Conservation (phyloP, 2,888 invertebrate species). For the Eudemis profundana region DNA sequence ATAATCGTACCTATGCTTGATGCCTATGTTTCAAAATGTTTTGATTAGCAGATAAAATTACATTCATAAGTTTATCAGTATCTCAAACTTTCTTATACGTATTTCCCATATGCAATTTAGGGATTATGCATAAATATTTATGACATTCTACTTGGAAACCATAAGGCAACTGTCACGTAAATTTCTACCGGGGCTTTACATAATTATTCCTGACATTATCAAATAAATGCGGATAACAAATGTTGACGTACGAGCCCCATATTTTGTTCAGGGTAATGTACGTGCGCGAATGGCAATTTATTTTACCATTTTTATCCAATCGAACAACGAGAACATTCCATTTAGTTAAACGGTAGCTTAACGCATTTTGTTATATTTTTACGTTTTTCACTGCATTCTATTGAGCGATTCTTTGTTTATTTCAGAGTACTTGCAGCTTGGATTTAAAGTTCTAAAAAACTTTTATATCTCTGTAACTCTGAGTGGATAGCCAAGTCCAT, state of each 20-base stretch:
- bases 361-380: conserved; percentile 1
- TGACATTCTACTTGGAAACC: conserved; percentile 1
- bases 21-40: too few relatives aligned
- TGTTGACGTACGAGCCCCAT: conserved; percentile 33
- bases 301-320: conserved; percentile 34
- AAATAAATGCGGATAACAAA: conserved; percentile 41
- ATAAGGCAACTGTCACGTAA: neutral
- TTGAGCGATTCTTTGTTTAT: conserved; percentile 22
- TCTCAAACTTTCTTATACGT: too few relatives aligned
- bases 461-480: conserved; percentile 22
- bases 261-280: conserved; percentile 36
- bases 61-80: too few relatives aligned
- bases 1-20: too few relatives aligned
- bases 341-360: conserved; percentile 30
- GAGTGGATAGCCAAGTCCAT: conserved; percentile 19
- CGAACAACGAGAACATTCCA: conserved; percentile 25
- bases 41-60: too few relatives aligned
- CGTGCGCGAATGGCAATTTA: conserved; percentile 19
- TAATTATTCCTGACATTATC: conserved; percentile 38
- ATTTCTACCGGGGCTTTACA: conserved; percentile 18
- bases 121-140: neutral
- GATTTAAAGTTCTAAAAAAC: conserved; percentile 28
- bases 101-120: too few relatives aligned
- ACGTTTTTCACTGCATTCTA: conserved; percentile 4
- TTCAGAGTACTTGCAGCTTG: conserved; percentile 7